A percentile compares a stretch with the other conserved stretches of the same genome.
Conservation (phyloP, 1,140 invertebrate genomes). For the Portunus trituberculatus region DNA sequence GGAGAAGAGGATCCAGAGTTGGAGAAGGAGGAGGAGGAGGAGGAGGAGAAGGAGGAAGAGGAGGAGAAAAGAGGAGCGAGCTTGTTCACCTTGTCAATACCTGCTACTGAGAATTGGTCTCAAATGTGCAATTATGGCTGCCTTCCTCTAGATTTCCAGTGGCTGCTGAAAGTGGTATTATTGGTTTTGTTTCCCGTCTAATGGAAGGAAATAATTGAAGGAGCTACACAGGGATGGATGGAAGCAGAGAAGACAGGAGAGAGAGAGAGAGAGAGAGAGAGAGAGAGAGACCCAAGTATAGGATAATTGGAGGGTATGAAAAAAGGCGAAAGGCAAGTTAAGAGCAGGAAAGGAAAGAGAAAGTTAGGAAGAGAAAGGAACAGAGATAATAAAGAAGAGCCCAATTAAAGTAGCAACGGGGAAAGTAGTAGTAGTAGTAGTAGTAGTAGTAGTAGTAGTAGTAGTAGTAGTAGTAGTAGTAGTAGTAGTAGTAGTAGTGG, state of each 20-base stretch:
- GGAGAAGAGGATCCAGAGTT: neutral
- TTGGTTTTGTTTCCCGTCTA: neutral
- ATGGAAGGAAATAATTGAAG: conserved; percentile 23
- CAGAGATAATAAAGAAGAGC: too few species aligned
- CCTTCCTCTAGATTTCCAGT: neutral
- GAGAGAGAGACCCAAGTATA: too few species aligned
- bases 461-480: too few species aligned
- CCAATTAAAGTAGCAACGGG: too few species aligned
- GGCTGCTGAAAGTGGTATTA: neutral
- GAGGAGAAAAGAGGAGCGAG: neutral
- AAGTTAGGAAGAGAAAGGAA: neutral
- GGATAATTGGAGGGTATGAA: neutral
- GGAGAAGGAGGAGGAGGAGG: neutral
- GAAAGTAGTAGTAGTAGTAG: too few species aligned
- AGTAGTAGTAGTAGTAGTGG: too few species aligned
- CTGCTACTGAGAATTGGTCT: neutral
- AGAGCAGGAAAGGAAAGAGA: neutral
- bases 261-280: too few species aligned
- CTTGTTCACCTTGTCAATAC: neutral
- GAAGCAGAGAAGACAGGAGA: neutral
- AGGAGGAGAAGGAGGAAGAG: conserved; percentile 29
- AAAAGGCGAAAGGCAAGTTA: neutral
- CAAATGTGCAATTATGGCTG: neutral
- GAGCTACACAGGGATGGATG: neutral
- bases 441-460: too few species aligned